These are phyloP conservation scores for Nautilus pompilius DNA, from an alignment of 1,140 invertebrate genomes.

Conservation along the genomic window DNA sequence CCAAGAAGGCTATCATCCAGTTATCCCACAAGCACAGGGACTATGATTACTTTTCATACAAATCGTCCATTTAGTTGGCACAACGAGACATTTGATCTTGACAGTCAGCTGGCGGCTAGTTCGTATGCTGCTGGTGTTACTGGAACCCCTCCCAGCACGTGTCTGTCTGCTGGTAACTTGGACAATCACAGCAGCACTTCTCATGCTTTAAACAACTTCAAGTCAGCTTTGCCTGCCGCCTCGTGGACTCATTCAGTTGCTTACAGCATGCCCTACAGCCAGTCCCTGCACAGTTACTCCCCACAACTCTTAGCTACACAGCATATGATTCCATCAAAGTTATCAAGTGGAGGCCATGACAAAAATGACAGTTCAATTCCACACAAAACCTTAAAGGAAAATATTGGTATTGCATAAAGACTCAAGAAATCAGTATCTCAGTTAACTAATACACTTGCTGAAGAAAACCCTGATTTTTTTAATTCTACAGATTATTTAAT, in stretches of 20 bases:
- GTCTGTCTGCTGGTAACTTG: constrained; percentile 8
- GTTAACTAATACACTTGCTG: no score
- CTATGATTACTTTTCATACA: constrained; percentile 27
- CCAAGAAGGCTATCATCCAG: constrained; percentile 37
- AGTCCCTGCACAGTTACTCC: constrained; percentile 22
- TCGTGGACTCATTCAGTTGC: constrained; percentile 28
- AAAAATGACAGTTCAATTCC: constrained; percentile 32
- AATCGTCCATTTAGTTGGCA: constrained; percentile 49
- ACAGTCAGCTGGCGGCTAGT: constrained; percentile 23
- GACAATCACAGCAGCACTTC: constrained; percentile 40
- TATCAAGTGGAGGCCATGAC: constrained; percentile 41
- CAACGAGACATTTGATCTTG: constrained; percentile 48
- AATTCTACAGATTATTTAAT: no score
- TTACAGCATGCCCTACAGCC: constrained; percentile 13
- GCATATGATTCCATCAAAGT: constrained; percentile 41
- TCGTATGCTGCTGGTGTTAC: constrained; percentile 2
- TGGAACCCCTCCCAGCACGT: constrained; percentile 7
- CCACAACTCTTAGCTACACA: constrained; percentile 29
- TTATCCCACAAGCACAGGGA: constrained; percentile 26
- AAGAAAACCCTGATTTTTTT: no score
- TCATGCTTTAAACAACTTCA: constrained; percentile 28
- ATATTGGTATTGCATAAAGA: constrained; percentile 44
- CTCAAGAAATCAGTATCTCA: no score
- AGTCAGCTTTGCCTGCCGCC: constrained; percentile 12
- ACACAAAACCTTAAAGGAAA: constrained; percentile 44